Evolutionary conservation across 2,888 invertebrate species (phyloP).

Genomic region (Phragmatobia fuliginosa): DNA sequence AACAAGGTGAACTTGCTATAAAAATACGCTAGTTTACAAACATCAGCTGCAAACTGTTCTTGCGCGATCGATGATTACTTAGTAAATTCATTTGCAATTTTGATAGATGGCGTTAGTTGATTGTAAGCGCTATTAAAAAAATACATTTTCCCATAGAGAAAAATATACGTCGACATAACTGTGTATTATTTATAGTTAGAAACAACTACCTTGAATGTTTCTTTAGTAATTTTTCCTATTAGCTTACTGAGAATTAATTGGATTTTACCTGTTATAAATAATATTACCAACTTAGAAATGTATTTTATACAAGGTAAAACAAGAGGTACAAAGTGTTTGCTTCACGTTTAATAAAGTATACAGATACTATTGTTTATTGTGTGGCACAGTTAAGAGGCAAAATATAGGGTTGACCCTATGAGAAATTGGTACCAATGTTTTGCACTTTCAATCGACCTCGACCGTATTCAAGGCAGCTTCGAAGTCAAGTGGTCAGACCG

Average conservation of each 20-base stretch:
- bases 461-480: slow-evolving; percentile 25
- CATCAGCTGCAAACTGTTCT: neutral
- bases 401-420: neutral
- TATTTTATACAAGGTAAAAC: too few species aligned
- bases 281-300: too few species aligned
- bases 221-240: slow-evolving; percentile 4
- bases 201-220: neutral
- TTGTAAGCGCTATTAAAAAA: too few species aligned
- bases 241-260: neutral
- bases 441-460: slow-evolving; percentile 36
- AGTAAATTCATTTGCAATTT: neutral
- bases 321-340: too few species aligned
- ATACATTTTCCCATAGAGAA: neutral
- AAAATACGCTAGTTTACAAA: neutral
- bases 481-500: neutral
- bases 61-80: neutral
- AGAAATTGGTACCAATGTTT: neutral
- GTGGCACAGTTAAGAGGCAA: neutral
- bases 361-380: neutral
- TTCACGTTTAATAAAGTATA: too few species aligned
- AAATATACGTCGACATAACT: neutral
- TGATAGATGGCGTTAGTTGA: neutral
- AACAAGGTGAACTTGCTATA: too few species aligned
- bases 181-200: neutral
- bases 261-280: neutral